phyloP scores from a whole-genome alignment of 2,888 invertebrate genomes.

The Didymodactylos carnosus region DNA sequence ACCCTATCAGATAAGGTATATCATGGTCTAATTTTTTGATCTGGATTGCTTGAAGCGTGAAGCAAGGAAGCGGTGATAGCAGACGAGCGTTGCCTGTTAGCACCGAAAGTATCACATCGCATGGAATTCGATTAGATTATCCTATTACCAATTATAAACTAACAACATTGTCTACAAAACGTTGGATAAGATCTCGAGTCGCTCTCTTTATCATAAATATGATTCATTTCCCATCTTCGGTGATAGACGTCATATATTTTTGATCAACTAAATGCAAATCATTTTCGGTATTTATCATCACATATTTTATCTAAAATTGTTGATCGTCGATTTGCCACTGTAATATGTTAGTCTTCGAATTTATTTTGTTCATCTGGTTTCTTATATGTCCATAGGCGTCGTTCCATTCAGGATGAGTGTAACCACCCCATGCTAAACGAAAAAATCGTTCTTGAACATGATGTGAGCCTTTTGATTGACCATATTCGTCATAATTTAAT shows the following conservation, averaged over 20 bases:
- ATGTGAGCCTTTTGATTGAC: not conserved
- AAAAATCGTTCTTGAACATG: not conserved
- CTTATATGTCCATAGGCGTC: not conserved
- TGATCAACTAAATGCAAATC: not conserved
- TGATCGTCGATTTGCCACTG: not conserved
- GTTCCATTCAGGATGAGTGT: not conserved
- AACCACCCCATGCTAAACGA: not conserved
- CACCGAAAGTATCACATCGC: too few relatives aligned
- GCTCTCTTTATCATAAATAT: not conserved
- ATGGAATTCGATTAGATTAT: too few relatives aligned
- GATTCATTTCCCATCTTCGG: not conserved
- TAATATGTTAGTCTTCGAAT: not conserved
- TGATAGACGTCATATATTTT: not conserved
- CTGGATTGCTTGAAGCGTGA: too few relatives aligned
- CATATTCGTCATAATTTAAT: not conserved
- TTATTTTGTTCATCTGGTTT: not conserved
- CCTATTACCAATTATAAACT: too few relatives aligned
- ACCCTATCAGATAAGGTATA: too few relatives aligned
- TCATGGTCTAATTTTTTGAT: too few relatives aligned
- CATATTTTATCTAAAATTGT: not conserved
- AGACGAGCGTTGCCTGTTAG: too few relatives aligned
- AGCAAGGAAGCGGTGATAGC: too few relatives aligned
- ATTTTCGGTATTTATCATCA: not conserved
- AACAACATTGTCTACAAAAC: too few relatives aligned
- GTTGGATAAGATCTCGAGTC: not conserved